Base-by-base conservation (phyloP, 2,797 vertebrate species). In the Poecilia velifera region DNA sequence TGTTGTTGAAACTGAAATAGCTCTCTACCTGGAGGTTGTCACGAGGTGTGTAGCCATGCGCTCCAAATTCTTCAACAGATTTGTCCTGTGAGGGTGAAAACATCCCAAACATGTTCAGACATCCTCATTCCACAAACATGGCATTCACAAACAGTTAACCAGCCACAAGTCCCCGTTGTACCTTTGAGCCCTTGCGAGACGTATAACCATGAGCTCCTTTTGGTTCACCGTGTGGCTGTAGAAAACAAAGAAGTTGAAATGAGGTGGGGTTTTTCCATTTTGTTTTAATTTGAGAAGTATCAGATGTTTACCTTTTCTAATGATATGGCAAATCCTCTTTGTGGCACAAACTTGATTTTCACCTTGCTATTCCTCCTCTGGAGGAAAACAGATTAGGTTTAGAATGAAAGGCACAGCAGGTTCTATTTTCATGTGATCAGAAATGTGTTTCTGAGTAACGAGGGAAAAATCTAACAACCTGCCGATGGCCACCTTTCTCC, bases 281-380 rank as follows among this genome's bases (percentile, higher is more conserved):
- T 55, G 8, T n/a, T n/a, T 28, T 28, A 25, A 12, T n/a, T 28
- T 28, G 47, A 1, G 72, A 78, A 59, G 16, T 57, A 46, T 13
- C 3, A n/a, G 34, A 39, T 25, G 34, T 55, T 41, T 74, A 95
- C 94, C 91, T 91, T 93, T 3, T 83, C 34, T 0, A 77, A 0
- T 0, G 22, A 36, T 81, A 90, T 91, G 34, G 87, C 0, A 9
- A 88, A 93, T 72, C 93, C 92, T 87, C 91, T 92, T 0, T 85
- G 88, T 5, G 91, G 90, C 43, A 91, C 81, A 76, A 94, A 94
- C 64, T 74, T 90, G 1, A 93, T 74, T 55, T 83, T 94, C 45
- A 94, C 1, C 49, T 64, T 91, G 82, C 90, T 92, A 68, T 74
- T 93, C 1, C 4, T 82, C 76, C 91, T 94, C 90, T 94, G 72